These are phyloP conservation scores for Stenodema calcarata DNA, from an alignment of 2,888 invertebrate species.

Conservation along the genomic window DNA sequence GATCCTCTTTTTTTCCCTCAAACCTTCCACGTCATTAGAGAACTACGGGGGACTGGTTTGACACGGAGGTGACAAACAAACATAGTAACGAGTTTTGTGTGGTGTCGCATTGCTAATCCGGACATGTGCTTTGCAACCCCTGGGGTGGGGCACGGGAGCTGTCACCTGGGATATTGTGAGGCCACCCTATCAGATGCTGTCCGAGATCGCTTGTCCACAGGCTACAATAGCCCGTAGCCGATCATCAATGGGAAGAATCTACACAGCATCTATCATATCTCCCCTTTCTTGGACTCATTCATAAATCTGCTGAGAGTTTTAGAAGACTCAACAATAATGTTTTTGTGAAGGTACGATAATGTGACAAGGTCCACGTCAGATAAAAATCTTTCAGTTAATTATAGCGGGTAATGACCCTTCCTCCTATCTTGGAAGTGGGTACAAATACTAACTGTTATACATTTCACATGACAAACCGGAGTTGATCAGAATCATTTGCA, in stretches of 20 bases:
- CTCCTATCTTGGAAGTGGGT: too few relatives aligned
- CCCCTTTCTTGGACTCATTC: neutral
- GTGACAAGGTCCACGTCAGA: too few relatives aligned
- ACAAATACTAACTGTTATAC: too few relatives aligned
- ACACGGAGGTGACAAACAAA: conserved; percentile 41
- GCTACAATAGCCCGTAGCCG: neutral
- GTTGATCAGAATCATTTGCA: too few relatives aligned
- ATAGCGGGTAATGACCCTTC: too few relatives aligned
- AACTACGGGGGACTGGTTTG: neutral
- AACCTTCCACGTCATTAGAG: conserved; percentile 42
- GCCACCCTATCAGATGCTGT: conserved; percentile 7
- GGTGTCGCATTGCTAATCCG: conserved; percentile 44
- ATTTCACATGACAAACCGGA: too few relatives aligned
- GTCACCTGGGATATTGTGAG: conserved; percentile 32
- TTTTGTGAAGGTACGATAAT: too few relatives aligned
- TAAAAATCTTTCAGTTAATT: too few relatives aligned
- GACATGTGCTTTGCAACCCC: conserved; percentile 4
- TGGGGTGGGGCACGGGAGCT: neutral
- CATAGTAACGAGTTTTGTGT: conserved; percentile 45
- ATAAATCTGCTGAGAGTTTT: neutral
- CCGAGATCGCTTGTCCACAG: neutral
- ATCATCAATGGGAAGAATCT: neutral
- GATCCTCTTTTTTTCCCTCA: neutral
- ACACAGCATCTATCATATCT: neutral
- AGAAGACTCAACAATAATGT: neutral